Evolutionary conservation across 1,140 invertebrate genomes (phyloP).

Genomic region (Drosophila tropicalis): DNA sequence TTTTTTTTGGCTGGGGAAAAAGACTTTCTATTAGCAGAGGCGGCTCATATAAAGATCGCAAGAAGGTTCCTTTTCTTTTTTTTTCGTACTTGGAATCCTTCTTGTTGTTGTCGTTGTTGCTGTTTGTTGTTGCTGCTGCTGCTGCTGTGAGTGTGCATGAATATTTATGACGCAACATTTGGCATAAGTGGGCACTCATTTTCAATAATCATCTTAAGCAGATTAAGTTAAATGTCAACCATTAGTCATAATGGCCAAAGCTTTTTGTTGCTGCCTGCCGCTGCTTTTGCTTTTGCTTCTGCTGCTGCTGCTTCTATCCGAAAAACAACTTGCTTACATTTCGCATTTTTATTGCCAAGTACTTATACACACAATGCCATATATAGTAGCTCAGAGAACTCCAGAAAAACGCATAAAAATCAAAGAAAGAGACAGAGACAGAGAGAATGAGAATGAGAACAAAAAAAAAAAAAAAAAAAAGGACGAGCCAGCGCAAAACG

Average conservation of each 20-base stretch:
- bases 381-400: conserved; percentile 13
- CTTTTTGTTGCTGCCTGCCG: conserved; percentile 31
- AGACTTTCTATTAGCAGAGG: conserved; percentile 74
- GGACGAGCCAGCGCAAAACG: conserved; percentile 10
- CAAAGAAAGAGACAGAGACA: conserved; percentile 41
- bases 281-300: neutral
- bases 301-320: conserved; percentile 29
- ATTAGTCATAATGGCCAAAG: conserved; percentile 79
- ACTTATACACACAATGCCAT: conserved; percentile 43
- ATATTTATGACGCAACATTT: conserved; percentile 82
- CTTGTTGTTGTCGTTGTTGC: neutral
- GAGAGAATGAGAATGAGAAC: conserved; percentile 22
- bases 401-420: conserved; percentile 73
- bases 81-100: neutral
- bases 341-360: conserved; percentile 74
- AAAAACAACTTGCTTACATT: conserved; percentile 66
- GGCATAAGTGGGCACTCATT: conserved; percentile 80
- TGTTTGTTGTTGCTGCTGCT: neutral
- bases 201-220: conserved; percentile 82
- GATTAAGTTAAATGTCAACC: conserved; percentile 82
- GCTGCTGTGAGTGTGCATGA: conserved; percentile 62
- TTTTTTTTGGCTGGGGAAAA: conserved; percentile 31
- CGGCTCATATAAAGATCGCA: conserved; percentile 54
- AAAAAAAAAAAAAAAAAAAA: neutral
- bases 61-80: conserved; percentile 6